Base-by-base conservation (phyloP, 2,888 invertebrate species). In the Sminthurinus aureus region DNA sequence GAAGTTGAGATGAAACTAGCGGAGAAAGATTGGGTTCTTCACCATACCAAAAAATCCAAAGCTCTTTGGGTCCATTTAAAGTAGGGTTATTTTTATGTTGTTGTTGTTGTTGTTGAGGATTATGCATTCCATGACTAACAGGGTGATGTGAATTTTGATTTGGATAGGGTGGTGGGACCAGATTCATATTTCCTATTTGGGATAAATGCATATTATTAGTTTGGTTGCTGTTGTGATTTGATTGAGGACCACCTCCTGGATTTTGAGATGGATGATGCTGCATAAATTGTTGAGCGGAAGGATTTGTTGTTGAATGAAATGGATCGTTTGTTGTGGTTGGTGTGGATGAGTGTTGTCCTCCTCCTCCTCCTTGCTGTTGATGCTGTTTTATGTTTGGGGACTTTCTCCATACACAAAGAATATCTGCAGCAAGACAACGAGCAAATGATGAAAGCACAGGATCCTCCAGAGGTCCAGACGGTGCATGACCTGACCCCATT, bases 1-100 rank as follows among this genome's bases (percentile, higher is more conserved):
- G 94, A 88, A 98, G 93, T 90, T 97, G 96, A 18, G 95, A 94
- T 85, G 95, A 94, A 89, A 97, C 95, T 89, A 97, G 92, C 85
- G 95, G 94, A 89, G 93, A 93, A 87, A 97, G 93, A 91, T 97
- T 96, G 83, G 97, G 97, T 91, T 97, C 97, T 91, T 98, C 98
- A 90, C 98, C 98, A 92, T 99, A 99, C 99, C 99, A 99, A 93
- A 99, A 99, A 91, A 99, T 96, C 99, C 99, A 99, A 86, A 99
- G 93, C 91, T 99, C 99, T 92, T 98, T 99, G 91, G 96, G 94
- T 90, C 96, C 95, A 90, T 94, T 94, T 89, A 96, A 93, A 89
- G 95, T 95, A 89, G 96, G 93, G 88, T 84, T 86, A 75, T 82
- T 84, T 79, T 78, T 69, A 80, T 73, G 79, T 51, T 66, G 18